Conservation (phyloP, 2,797 vertebrate genomes). For the Enteromius unitaeniatus region DNA sequence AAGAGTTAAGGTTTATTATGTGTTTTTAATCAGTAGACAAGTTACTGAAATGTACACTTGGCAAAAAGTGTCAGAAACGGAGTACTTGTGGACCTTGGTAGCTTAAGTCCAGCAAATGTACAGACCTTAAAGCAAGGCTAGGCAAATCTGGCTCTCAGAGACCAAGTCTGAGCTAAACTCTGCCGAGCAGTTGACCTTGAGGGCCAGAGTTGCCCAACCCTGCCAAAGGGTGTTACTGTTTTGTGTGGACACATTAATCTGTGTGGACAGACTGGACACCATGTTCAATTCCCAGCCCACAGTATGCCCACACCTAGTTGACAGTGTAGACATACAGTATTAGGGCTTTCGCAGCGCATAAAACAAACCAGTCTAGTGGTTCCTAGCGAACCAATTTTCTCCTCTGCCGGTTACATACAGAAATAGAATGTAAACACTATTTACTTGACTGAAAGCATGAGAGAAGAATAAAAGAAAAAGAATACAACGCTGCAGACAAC, state of each 20-base stretch:
- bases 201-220: not conserved
- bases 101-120: not conserved
- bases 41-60: not conserved
- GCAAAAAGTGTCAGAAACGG: not conserved
- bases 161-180: not conserved
- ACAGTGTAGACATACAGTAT: not conserved
- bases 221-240: not conserved
- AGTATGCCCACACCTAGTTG: not conserved
- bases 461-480: too few species aligned
- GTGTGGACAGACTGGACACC: too few species aligned
- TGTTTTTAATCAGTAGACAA: not conserved
- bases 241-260: too few species aligned
- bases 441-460: too few species aligned
- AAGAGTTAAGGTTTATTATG: not conserved
- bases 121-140: not conserved
- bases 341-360: too few species aligned
- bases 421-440: too few species aligned
- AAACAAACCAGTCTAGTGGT: too few species aligned
- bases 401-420: too few species aligned
- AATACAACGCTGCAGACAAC: too few species aligned
- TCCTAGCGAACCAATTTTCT: too few species aligned
- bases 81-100: not conserved
- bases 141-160: not conserved
- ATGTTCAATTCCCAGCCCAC: not conserved
- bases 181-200: not conserved